Conservation (phyloP, 2,113 vertebrate species). For the Aptenodytes patagonicus region DNA sequence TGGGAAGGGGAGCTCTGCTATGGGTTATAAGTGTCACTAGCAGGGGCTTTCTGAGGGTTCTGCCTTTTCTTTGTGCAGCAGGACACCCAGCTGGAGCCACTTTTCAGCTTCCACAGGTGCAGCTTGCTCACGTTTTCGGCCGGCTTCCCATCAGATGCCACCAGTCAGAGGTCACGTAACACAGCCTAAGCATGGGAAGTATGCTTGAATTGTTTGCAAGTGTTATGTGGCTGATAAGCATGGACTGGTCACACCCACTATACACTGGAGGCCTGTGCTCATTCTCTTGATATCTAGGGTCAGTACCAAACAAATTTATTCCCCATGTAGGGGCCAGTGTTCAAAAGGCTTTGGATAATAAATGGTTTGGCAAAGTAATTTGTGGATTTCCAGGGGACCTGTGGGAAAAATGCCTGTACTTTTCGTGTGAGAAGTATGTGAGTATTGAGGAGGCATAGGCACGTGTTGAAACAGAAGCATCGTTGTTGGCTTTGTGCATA, state of each 20-base stretch:
- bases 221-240: not conserved
- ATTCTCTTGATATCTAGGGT: not conserved
- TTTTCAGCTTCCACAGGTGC: not conserved
- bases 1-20: not conserved
- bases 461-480: not conserved
- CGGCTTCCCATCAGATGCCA: not conserved
- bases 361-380: not conserved
- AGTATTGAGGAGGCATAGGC: not conserved
- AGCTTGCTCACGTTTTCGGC: not conserved
- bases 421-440: not conserved
- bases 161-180: not conserved
- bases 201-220: not conserved
- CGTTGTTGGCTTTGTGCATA: not conserved
- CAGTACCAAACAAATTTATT: not conserved
- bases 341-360: not conserved
- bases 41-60: not conserved
- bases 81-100: not conserved
- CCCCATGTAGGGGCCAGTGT: not conserved
- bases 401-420: not conserved
- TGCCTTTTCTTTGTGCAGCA: not conserved
- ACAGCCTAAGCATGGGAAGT: not conserved
- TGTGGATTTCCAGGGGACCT: not conserved
- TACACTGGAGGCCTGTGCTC: not conserved
- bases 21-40: not conserved
- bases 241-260: not conserved